Evolutionary conservation across 2,888 invertebrate genomes (phyloP), one percentile per base, ranked within the genome.

Genomic region (Proisotoma minuta): DNA sequence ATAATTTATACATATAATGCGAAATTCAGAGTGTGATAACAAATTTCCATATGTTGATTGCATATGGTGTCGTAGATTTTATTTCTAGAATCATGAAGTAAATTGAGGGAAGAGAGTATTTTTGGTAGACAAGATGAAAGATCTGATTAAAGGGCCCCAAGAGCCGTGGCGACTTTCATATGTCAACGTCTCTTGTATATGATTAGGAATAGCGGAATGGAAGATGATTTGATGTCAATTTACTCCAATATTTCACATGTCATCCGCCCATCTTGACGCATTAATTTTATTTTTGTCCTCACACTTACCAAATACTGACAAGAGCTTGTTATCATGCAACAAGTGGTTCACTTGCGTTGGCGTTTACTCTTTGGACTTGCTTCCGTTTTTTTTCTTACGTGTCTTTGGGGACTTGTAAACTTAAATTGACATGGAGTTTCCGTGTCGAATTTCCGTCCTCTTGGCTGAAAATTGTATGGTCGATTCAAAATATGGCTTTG

Each of bases 241-340:
- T 34, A 34, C 34, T 34, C 15, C 34, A 34, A 34, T 34, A 34
- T 34, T 34, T 34, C 34, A 34, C 34, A 23, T 49, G 49, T 49
- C 49, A 49, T 5, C 49, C 23, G 49, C 49, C 8, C 49, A 49
- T 49, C 23, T 49, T 23, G 22, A 49, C 23, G 23, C 49, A 49
- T 49, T 49, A 49, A 49, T 22, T 5, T 49, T 47, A 47, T 49
- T 49, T 49, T 22, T 49, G 18, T 49, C 23, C 18, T 22, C 47
- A 8, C 18, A n/a, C 47, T 47, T 10, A n/a, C 18, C 24, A 4
- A 22, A 24, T 3, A 5, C 20, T 3, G 23, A 23, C 5, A 22
- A 49, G 49, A 47, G 18, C 20, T 52, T 5, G n/a, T 52, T 52
- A 52, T 27, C 52, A 52, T 52, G 52, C 52, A 52, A 52, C 52